Base-by-base conservation (phyloP, 2,888 invertebrate genomes). In the Lepidocyrtinus sp. region DNA sequence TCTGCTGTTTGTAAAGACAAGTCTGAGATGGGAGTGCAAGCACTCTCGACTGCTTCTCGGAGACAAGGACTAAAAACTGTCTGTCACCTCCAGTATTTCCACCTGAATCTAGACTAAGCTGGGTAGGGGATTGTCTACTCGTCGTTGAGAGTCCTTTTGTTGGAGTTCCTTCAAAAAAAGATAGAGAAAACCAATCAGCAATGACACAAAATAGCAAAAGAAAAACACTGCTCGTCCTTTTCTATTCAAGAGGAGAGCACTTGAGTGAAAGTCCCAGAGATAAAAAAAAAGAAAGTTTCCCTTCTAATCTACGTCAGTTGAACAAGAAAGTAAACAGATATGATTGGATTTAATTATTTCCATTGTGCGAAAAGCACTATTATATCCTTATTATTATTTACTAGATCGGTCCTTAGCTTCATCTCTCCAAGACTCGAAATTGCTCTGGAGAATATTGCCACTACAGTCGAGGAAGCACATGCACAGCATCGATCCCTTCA, bases 391-490 rank as follows among this genome's bases (percentile, higher is more conserved):
- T 46, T 17, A 24, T 7, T n/a, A 55, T 82, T 72, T 61, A 85
- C 86, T 85, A n/a, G 86, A 84, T 83, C 84, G 79, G 24, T 86
- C 86, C 63, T 83, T 81, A 88, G 92, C 93, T 87, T 96, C 96
- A 88, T 98, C 98, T 89, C 92, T 94, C 97, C 98, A 99, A 87
- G 94, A 92, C 90, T 98, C 98, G 88, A 93, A 95, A 61, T 95
- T 93, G 88, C 95, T 94, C 82, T 96, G 95, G 88, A 98, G 94
- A 87, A 98, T 92, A 88, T 95, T 93, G 88, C 98, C 98, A 88
- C 94, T 95, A 89, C 95, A 95, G 91, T 99, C 98, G 89, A 99
- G 91, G 91, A 99, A 99, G 85, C 96, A 95, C 93, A 98, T 95
- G 85, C 94, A 93, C 88, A 98, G 91, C 88, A 99, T 96, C 88